phyloP scores from a whole-genome alignment of 2,888 invertebrate genomes.

The Ceraclea dissimilis region DNA sequence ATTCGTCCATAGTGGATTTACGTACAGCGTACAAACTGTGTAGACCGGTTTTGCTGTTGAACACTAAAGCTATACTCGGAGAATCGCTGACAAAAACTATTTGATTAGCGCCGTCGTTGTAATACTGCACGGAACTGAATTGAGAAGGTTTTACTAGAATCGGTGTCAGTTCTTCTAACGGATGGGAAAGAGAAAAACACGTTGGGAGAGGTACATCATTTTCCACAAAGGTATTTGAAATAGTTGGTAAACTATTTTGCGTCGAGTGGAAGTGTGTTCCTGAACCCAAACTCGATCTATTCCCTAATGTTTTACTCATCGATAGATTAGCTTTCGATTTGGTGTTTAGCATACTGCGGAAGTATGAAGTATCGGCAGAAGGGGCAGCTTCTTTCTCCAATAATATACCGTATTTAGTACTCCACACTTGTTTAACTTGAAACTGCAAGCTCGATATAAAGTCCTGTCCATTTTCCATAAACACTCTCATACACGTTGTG shows the following conservation, averaged over 20 bases:
- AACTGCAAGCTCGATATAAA: constrained; percentile 74
- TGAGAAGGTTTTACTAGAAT: constrained; percentile 60
- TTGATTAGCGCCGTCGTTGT: constrained; percentile 56
- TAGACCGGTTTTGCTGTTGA: constrained; percentile 65
- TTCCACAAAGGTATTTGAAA: constrained; percentile 29
- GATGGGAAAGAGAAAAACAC: constrained; percentile 81
- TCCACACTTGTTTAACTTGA: constrained; percentile 76
- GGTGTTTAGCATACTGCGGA: constrained; percentile 10
- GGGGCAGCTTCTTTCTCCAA: constrained; percentile 62
- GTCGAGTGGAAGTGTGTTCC: constrained; percentile 12
- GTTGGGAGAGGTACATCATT: constrained; percentile 60
- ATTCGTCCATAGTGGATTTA: constrained; percentile 67
- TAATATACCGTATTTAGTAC: constrained; percentile 76
- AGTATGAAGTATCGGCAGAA: constrained; percentile 30
- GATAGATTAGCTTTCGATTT: constrained; percentile 10
- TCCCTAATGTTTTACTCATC: constrained; percentile 7
- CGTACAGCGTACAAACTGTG: constrained; percentile 80
- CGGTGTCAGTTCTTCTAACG: constrained; percentile 85
- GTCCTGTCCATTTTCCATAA: constrained; percentile 73
- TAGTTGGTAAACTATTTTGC: constrained; percentile 11
- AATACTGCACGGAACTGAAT: constrained; percentile 48
- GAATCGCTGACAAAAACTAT: constrained; percentile 70
- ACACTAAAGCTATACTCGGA: constrained; percentile 76
- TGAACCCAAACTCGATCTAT: constrained; percentile 16
- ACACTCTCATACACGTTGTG: constrained; percentile 67